A percentile compares a stretch with the other conserved stretches of the same genome.
Evolutionary conservation across 2,113 vertebrate species (phyloP).

Genomic region (Apaloderma vittatum): DNA sequence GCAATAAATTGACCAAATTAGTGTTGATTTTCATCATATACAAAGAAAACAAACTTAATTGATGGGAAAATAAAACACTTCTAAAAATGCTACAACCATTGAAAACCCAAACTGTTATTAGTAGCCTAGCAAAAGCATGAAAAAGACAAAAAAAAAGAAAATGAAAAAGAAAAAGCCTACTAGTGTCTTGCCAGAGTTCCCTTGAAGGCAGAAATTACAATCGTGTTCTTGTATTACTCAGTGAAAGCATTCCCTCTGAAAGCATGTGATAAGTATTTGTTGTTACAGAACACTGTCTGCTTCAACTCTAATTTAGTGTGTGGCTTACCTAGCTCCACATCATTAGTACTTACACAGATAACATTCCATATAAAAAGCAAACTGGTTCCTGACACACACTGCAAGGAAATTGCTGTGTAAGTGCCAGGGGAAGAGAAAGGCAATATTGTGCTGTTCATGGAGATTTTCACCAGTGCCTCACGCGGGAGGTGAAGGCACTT

Average conservation of each 20-base stretch:
- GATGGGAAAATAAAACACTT: not conserved
- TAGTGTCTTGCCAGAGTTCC: not conserved
- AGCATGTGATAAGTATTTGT: not conserved
- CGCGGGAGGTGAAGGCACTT: not conserved
- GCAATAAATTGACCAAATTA: not conserved
- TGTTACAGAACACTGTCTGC: not conserved
- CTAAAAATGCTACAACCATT: not conserved
- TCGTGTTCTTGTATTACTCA: not conserved
- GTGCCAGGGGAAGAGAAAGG: not conserved
- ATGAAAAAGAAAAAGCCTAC: not conserved
- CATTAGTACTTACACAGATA: not conserved
- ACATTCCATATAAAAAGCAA: not conserved
- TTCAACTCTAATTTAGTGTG: not conserved
- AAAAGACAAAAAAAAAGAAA: not conserved
- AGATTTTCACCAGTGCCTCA: not conserved
- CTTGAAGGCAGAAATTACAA: not conserved
- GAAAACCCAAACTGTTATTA: not conserved
- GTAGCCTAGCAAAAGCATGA: not conserved
- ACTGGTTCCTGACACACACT: not conserved
- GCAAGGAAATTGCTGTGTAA: not conserved
- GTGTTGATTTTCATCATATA: not conserved
- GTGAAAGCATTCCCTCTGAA: not conserved
- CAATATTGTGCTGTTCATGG: not conserved
- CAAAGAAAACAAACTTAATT: not conserved
- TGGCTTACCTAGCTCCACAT: not conserved